A percentile compares a stretch with the other conserved stretches of the same genome.
Evolutionary conservation across 2,888 invertebrate genomes (phyloP).

Genomic region (Cataglyphis albicans): DNA sequence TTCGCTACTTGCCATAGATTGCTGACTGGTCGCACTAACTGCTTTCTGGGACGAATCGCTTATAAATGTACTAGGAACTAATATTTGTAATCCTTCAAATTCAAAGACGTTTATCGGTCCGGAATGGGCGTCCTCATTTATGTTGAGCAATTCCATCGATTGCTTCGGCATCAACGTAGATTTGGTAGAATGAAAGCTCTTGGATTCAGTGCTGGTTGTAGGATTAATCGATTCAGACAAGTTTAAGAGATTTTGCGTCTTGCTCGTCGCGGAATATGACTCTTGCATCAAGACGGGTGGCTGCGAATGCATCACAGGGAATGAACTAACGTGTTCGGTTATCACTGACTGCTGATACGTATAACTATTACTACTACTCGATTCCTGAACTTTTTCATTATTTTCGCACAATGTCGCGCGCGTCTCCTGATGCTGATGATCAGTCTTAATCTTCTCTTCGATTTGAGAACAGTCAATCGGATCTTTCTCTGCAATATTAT

Average conservation of each 20-base stretch:
- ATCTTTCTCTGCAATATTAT: slow-evolving; percentile 74
- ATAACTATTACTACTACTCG: slow-evolving; percentile 56
- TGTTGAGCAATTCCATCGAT: slow-evolving; percentile 83
- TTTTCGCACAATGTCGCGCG: slow-evolving; percentile 61
- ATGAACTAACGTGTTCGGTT: slow-evolving; percentile 78
- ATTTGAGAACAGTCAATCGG: slow-evolving; percentile 77
- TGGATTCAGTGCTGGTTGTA: slow-evolving; percentile 81
- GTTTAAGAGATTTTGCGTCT: slow-evolving; percentile 77
- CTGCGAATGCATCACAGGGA: slow-evolving; percentile 78
- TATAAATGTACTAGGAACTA: slow-evolving; percentile 85
- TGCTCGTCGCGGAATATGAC: slow-evolving; percentile 71
- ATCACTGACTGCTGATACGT: slow-evolving; percentile 77
- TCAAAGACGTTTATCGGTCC: slow-evolving; percentile 86
- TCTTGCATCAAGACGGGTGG: slow-evolving; percentile 74
- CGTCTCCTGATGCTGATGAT: slow-evolving; percentile 59
- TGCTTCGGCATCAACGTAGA: slow-evolving; percentile 79
- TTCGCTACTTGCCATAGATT: slow-evolving; percentile 84
- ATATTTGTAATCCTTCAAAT: slow-evolving; percentile 86
- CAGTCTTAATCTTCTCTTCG: slow-evolving; percentile 69
- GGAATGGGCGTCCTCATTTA: slow-evolving; percentile 84
- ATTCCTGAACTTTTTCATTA: slow-evolving; percentile 69
- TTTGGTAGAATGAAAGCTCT: slow-evolving; percentile 79
- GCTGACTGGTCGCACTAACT: slow-evolving; percentile 84
- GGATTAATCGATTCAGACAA: slow-evolving; percentile 79
- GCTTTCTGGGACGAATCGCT: slow-evolving; percentile 85